phyloP scores from a whole-genome alignment of 2,888 invertebrate genomes.

The Micoletzkya japonica region DNA sequence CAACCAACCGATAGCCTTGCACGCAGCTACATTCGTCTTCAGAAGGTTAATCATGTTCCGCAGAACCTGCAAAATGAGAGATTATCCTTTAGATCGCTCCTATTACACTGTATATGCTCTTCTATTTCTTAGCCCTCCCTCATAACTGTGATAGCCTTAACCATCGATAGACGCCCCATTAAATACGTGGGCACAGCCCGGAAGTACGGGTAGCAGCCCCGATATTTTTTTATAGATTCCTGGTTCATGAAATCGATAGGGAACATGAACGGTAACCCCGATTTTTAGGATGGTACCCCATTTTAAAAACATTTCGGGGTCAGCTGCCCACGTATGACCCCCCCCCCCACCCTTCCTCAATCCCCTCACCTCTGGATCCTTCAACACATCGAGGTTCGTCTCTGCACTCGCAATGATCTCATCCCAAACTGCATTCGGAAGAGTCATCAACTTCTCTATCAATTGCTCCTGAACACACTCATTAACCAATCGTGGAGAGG shows the following conservation, averaged over 20 bases:
- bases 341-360: no score
- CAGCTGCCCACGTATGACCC: neutral
- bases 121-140: no score
- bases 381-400: constrained; percentile 63
- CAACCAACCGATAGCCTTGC: constrained; percentile 82
- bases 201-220: no score
- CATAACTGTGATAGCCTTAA: no score
- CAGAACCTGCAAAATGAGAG: constrained; percentile 74
- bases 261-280: no score
- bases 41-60: constrained; percentile 95
- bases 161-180: no score
- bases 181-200: no score
- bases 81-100: constrained; percentile 8
- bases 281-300: no score
- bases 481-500: constrained; percentile 65
- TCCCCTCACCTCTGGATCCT: constrained; percentile 71
- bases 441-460: constrained; percentile 93
- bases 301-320: neutral
- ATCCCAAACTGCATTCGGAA: constrained; percentile 98
- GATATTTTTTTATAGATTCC: no score
- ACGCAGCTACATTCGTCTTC: constrained; percentile 98
- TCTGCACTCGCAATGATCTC: constrained; percentile 90
- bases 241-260: no score
- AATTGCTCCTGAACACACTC: constrained; percentile 93
- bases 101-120: no score